A percentile compares a stretch with the other conserved stretches of the same genome.
phyloP scores from a whole-genome alignment of 2,113 vertebrate species.

The Poecile atricapillus region DNA sequence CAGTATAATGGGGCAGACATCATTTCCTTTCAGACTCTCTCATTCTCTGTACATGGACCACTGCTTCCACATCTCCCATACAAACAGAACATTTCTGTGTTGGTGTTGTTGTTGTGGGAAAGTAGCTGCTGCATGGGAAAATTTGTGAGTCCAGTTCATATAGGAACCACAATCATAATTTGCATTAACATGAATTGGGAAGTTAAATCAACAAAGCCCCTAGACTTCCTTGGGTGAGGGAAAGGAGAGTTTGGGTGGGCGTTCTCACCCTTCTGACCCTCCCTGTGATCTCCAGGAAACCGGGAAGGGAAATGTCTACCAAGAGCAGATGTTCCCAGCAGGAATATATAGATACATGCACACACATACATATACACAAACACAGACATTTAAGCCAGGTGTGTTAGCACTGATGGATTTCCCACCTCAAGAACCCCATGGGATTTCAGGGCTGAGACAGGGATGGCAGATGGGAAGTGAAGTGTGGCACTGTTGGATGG shows the following conservation, averaged over 20 bases:
- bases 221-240: not conserved
- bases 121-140: not conserved
- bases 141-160: not conserved
- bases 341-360: not conserved
- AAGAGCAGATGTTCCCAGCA: conserved; percentile 41
- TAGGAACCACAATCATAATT: not conserved
- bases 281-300: conserved; percentile 20
- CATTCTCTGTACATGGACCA: not conserved
- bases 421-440: not conserved
- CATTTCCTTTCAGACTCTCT: not conserved
- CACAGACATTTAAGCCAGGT: not conserved
- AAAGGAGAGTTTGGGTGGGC: not conserved
- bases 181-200: not conserved
- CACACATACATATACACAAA: not conserved
- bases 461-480: not conserved
- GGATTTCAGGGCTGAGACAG: not conserved
- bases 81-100: not conserved
- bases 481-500: not conserved
- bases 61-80: not conserved
- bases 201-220: not conserved
- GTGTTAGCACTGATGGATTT: not conserved
- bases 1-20: not conserved
- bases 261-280: conserved; percentile 2
- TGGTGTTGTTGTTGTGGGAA: not conserved
- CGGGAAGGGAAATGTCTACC: not conserved